These are phyloP conservation scores for Cheilosia impressa DNA, from an alignment of 2,888 invertebrate species.

Conservation along the genomic window DNA sequence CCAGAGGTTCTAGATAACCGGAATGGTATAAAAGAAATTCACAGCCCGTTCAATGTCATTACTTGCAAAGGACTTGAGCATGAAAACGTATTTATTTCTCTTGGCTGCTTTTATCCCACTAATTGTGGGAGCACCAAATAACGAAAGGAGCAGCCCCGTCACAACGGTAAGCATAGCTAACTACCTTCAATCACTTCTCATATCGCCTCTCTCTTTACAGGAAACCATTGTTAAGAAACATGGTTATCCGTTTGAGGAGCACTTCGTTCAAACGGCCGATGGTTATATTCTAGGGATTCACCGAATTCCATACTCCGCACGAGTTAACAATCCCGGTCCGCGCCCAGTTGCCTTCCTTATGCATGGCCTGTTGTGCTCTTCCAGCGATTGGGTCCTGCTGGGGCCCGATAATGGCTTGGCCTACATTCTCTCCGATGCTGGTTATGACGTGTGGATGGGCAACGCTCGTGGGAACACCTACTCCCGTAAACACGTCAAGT, in stretches of 20 bases:
- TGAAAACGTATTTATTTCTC: conserved; percentile 33
- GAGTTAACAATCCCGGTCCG: conserved; percentile 37
- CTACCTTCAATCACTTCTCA: conserved; percentile 12
- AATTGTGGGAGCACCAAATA: conserved; percentile 42
- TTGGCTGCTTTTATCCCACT: conserved; percentile 22
- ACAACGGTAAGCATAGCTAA: conserved; percentile 77
- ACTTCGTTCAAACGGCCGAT: conserved; percentile 85
- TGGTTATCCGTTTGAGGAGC: conserved; percentile 83
- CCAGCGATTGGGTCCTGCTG: conserved; percentile 79
- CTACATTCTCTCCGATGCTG: conserved; percentile 78
- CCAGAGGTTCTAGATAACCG: neutral
- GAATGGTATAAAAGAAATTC: conserved; percentile 44
- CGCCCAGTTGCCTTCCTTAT: conserved; percentile 79
- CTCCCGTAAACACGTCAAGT: conserved; percentile 78
- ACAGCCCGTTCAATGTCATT: conserved; percentile 6
- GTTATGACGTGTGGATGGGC: conserved; percentile 81
- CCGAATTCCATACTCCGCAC: conserved; percentile 79
- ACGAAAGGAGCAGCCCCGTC: conserved; percentile 71
- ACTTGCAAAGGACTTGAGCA: conserved; percentile 24
- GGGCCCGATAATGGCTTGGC: conserved; percentile 78
- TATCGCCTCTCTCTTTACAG: conserved; percentile 40
- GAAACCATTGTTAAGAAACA: conserved; percentile 29
- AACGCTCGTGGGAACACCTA: conserved; percentile 80
- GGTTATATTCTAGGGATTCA: conserved; percentile 80
- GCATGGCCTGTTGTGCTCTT: conserved; percentile 80